A percentile compares a stretch with the other conserved stretches of the same genome.
Conservation (phyloP, 1,140 invertebrate species). For the Lordiphosa collinella region DNA sequence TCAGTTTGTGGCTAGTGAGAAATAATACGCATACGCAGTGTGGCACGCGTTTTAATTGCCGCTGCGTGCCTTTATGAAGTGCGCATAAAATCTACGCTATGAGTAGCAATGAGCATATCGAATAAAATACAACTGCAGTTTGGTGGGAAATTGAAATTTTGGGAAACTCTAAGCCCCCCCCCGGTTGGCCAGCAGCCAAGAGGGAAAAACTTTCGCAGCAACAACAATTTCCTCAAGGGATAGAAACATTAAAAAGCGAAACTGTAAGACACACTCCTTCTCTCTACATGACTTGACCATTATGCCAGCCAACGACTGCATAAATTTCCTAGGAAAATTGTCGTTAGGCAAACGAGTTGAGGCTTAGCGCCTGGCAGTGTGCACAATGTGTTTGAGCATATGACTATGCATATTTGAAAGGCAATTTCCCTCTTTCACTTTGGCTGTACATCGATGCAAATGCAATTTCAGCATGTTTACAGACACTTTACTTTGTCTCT, state of each 20-base stretch:
- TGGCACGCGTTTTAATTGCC: constrained; percentile 55
- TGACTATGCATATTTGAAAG: constrained; percentile 74
- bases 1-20: constrained; percentile 15
- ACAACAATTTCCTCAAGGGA: constrained; percentile 25
- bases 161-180: constrained; percentile 6
- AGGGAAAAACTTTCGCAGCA: too few species aligned
- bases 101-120: too few species aligned
- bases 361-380: constrained; percentile 25
- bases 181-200: neutral
- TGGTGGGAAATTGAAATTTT: constrained; percentile 3
- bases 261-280: neutral
- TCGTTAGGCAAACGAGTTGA: constrained; percentile 36
- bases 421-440: constrained; percentile 58
- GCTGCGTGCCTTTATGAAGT: constrained; percentile 52
- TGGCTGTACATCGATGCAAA: constrained; percentile 56
- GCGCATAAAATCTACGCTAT: constrained; percentile 36
- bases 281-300: constrained; percentile 22
- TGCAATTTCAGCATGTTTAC: constrained; percentile 68
- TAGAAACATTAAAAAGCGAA: constrained; percentile 51
- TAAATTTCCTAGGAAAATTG: constrained; percentile 34
- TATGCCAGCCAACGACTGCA: constrained; percentile 35
- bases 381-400: constrained; percentile 61
- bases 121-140: constrained; percentile 23
- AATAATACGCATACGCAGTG: constrained; percentile 60
- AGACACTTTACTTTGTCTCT: constrained; percentile 43